Conservation (phyloP, 2,888 invertebrate genomes). For the Nysson spinosus region DNA sequence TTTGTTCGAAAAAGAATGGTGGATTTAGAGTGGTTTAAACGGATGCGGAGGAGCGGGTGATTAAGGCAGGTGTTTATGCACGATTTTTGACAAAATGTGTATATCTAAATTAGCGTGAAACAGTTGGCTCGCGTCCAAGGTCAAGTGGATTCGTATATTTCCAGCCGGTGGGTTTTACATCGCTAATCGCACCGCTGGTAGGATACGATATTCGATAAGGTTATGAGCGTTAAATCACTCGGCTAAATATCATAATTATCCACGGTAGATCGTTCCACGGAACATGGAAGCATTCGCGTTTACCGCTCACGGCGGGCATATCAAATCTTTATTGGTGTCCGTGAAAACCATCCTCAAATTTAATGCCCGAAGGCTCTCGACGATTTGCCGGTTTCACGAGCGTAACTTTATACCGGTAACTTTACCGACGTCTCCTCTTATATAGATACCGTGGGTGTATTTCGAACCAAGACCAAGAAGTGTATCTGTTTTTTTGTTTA, state of each 20-base stretch:
- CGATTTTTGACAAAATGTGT: conserved; percentile 20
- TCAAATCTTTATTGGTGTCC: conserved; percentile 57
- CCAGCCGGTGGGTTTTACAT: conserved; percentile 34
- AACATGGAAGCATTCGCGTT: neutral
- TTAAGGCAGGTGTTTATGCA: neutral
- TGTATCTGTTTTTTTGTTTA: conserved; percentile 16
- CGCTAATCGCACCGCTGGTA: conserved; percentile 45
- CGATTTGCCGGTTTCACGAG: conserved; percentile 46
- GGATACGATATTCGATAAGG: conserved; percentile 49
- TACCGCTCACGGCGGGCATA: conserved; percentile 12
- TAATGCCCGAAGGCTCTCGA: conserved; percentile 39
- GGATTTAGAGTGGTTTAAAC: too few relatives aligned
- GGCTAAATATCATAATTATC: conserved; percentile 53
- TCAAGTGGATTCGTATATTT: conserved; percentile 55
- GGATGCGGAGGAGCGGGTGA: too few relatives aligned
- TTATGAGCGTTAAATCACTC: conserved; percentile 30
- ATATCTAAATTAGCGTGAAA: conserved; percentile 35
- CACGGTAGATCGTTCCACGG: neutral
- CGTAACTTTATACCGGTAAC: conserved; percentile 45
- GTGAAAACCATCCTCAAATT: conserved; percentile 43
- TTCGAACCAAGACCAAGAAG: conserved; percentile 20
- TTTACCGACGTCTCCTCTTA: conserved; percentile 39
- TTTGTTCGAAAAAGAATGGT: too few relatives aligned
- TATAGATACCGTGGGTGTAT: conserved; percentile 26
- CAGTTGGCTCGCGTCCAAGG: conserved; percentile 51